Base-by-base conservation (phyloP, 2,113 vertebrate genomes). In the Mionectes macconnelli region DNA sequence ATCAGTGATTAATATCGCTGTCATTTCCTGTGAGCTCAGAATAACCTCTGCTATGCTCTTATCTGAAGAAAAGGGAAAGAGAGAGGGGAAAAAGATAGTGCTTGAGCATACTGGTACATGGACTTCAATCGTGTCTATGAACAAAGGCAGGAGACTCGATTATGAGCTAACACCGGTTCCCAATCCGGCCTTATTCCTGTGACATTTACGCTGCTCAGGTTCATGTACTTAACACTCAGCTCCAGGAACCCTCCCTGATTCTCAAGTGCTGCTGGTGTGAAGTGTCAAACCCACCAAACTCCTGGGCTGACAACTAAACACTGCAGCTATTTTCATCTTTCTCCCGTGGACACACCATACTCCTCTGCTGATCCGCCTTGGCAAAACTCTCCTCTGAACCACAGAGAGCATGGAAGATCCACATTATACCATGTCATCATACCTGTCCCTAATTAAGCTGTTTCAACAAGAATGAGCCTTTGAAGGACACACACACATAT, bases 251-350 rank as follows among this genome's bases (percentile, higher is more conserved):
- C 84, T 59, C 67, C 60, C 75, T 1, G 59, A 47, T 75, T 96
- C 90, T 93, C 76, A 70, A 94, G 87, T 77, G 81, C 19, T 2
- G 30, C 59, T 77, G 76, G 76, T 89, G 85, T 47, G 59, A 94
- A 77, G 53, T 82, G 82, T 94, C 90, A 94, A 70, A 86, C 30
- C 74, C 45, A 70, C 67, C 33, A 31, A 88, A 59, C 60, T 68
- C 76, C 76, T 0, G 0, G 40, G 79, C 84, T 78, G 76, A 55
- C 72, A 68, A 70, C 49, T 18, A 83, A 42, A 72, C n/a, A 23
- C 44, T 63, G 49, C 47, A 52, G 83, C 72, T 96, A 90, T 94
- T 96, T 96, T 94, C 90, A 89, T 60, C 96, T 80, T 90, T 88
- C 72, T 77, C 35, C 55, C 49, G 53, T 1, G 10, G 90, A 59